Conservation (phyloP, 1,140 invertebrate species). For the Arion vulgaris region DNA sequence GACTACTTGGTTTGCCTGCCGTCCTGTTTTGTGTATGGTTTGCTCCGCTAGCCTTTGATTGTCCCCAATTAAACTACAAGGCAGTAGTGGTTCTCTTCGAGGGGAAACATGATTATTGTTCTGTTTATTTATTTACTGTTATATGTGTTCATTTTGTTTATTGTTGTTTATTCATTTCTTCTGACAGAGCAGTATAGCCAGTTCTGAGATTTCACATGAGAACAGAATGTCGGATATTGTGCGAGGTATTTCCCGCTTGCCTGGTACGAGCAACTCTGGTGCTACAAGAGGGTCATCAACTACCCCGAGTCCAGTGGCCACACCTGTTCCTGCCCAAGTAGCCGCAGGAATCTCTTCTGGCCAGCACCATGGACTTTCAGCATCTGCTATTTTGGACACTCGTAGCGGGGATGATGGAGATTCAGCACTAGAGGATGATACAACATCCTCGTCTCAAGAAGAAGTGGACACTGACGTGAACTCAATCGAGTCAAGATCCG, state of each 20-base stretch:
- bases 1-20: too few relatives aligned
- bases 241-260: neutral
- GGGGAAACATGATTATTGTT: too few relatives aligned
- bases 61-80: too few relatives aligned
- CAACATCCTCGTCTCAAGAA: constrained; percentile 25
- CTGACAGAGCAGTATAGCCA: constrained; percentile 29
- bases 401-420: constrained; percentile 9
- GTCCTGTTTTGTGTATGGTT: too few relatives aligned
- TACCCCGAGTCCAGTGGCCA: constrained; percentile 23
- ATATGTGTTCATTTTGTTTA: too few relatives aligned
- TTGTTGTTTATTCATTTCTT: constrained; percentile 9
- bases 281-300: constrained; percentile 2
- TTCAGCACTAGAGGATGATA: constrained; percentile 9
- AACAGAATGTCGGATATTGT: constrained; percentile 31
- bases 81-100: too few relatives aligned
- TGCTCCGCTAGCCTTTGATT: too few relatives aligned
- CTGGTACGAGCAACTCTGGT: neutral
- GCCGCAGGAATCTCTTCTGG: neutral
- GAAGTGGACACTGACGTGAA: constrained; percentile 17
- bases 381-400: neutral
- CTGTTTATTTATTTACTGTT: too few relatives aligned
- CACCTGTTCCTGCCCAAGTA: neutral
- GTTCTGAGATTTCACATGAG: constrained; percentile 22
- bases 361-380: neutral
- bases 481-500: constrained; percentile 8